These are phyloP conservation scores for Plodia interpunctella DNA, from an alignment of 1,140 invertebrate species.

Conservation along the genomic window DNA sequence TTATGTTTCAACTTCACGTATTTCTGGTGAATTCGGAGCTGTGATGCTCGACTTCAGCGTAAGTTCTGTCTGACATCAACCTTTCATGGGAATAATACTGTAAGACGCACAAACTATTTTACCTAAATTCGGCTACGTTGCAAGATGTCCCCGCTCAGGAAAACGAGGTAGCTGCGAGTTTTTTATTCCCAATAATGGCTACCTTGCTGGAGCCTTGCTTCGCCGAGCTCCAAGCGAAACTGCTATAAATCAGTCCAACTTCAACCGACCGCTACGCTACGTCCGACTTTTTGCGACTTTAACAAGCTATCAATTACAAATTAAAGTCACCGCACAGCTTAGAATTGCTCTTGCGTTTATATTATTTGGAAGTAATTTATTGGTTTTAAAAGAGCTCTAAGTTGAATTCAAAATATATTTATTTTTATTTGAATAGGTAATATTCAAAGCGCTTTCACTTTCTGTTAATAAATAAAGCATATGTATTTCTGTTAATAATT, in stretches of 20 bases:
- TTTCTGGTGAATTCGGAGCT: too few species aligned
- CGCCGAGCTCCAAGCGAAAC: neutral
- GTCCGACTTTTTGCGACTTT: conserved; percentile 5
- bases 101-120: too few species aligned
- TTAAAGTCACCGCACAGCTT: neutral
- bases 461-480: too few species aligned
- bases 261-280: conserved; percentile 4
- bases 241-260: conserved; percentile 5
- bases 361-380: neutral
- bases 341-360: neutral
- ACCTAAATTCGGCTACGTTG: neutral
- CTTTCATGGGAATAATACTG: too few species aligned
- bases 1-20: too few species aligned
- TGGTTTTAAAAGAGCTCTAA: too few species aligned
- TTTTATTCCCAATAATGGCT: neutral
- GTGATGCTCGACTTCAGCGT: too few species aligned
- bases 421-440: too few species aligned
- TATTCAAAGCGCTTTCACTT: too few species aligned
- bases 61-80: too few species aligned
- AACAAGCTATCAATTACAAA: conserved; percentile 7
- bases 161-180: neutral
- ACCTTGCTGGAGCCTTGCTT: neutral
- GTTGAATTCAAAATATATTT: too few species aligned
- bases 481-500: too few species aligned
- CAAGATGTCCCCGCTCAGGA: neutral